Evolutionary conservation across 2,888 invertebrate species (phyloP), one percentile per base, ranked within the genome.

Genomic region (Ochropacha duplaris): DNA sequence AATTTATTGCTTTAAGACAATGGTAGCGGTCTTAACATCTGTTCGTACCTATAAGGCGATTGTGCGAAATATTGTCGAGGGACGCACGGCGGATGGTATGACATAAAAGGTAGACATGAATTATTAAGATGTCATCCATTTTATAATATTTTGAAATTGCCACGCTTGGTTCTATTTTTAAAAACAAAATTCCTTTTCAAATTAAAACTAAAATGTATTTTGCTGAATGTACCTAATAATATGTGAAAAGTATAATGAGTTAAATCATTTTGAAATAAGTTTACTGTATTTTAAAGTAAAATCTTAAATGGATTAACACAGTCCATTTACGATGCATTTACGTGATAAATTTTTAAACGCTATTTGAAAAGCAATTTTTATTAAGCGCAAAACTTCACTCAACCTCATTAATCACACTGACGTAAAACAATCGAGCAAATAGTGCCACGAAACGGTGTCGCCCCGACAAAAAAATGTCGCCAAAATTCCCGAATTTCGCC

Each of bases 381-480:
- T 64, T 57, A 50, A 60, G 62, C 59, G 54, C 44, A 44, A 24
- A 63, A 69, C 64, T 61, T 60, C 55, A 58, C 51, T 51, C 61
- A 65, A 61, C 66, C 69, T 70, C 76, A 78, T 83, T 79, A 73
- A 71, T 78, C 71, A 71, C 60, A 57, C 54, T 63, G 66, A 66
- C 69, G 69, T 70, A 64, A 71, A 74, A 76, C 71, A 78, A 76
- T 75, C 66, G 68, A 66, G 65, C 56, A 59, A 55, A 59, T 54
- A 62, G 67, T 69, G 65, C 26, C 61, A 58, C 36, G 36, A 55
- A 59, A 62, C 56, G 54, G 57, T 54, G 57, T 39, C 57, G 59
- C 56, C 54, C 56, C 66, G 54, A 71, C 65, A 68, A 74, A 28
- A 26, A 72, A 71, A 65, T 66, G 62, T 71, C 72, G 61, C 67